These are phyloP conservation scores for Umimayanthus chanpuru DNA, from an alignment of 92 coral and sea anemone species.

Conservation along the genomic window DNA sequence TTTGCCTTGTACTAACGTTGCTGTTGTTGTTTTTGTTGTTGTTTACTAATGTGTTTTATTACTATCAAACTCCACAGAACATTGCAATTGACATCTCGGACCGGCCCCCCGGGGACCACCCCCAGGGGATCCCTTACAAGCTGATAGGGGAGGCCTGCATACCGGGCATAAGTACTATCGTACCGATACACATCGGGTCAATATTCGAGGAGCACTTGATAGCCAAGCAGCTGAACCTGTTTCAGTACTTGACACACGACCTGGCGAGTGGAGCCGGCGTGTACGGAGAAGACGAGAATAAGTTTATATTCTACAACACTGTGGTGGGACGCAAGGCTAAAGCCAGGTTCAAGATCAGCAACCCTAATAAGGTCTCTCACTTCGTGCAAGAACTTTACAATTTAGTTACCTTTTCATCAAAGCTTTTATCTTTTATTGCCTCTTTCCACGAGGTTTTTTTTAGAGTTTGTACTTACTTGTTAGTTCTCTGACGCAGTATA, in stretches of 20 bases:
- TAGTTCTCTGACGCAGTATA: no score
- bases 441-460: no score
- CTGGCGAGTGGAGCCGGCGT: slow-evolving; percentile 94
- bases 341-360: slow-evolving; percentile 89
- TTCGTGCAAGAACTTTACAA: background rate
- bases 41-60: slow-evolving; percentile 1
- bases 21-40: no score
- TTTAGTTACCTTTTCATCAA: no score
- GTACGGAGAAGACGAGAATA: slow-evolving; percentile 97
- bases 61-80: slow-evolving; percentile 49
- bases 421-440: no score
- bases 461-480: no score
- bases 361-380: slow-evolving; percentile 82
- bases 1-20: background rate
- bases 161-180: slow-evolving; percentile 87
- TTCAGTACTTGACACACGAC: slow-evolving; percentile 88
- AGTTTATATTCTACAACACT: slow-evolving; percentile 90
- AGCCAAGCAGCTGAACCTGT: slow-evolving; percentile 86
- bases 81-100: slow-evolving; percentile 97
- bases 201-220: slow-evolving; percentile 97
- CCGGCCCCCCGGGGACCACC: slow-evolving; percentile 88
- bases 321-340: slow-evolving; percentile 94
- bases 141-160: slow-evolving; percentile 95
- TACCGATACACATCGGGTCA: slow-evolving; percentile 81
- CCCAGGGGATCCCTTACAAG: slow-evolving; percentile 99